Evolutionary conservation across 2,888 invertebrate genomes (phyloP).

Genomic region (Hemithea aestivaria): DNA sequence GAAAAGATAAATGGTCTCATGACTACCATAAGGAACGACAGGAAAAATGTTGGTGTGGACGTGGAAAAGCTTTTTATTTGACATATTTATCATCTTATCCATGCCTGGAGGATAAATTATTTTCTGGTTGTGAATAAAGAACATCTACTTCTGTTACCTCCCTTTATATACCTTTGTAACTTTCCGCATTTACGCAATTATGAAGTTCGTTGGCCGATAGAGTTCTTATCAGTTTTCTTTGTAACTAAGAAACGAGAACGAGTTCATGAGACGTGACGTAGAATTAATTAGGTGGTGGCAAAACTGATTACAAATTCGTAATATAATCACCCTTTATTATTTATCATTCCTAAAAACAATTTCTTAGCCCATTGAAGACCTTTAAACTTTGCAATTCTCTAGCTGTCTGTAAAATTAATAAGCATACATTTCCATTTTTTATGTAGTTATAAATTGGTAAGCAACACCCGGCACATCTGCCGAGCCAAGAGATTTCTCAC

Average conservation of each 20-base stretch:
- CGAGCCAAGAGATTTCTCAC: slow-evolving; percentile 41
- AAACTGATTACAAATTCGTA: slow-evolving; percentile 29
- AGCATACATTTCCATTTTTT: no score
- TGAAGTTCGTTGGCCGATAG: slow-evolving; percentile 67
- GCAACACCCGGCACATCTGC: slow-evolving; percentile 23
- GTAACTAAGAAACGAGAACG: slow-evolving; percentile 47
- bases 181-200: slow-evolving; percentile 45
- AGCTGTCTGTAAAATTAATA: no score
- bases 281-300: slow-evolving; percentile 52
- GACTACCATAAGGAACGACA: not conserved
- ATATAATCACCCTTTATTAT: no score
- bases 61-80: not conserved
- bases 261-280: slow-evolving; percentile 39
- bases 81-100: not conserved
- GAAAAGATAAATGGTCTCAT: not conserved
- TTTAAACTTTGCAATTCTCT: no score
- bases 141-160: slow-evolving; percentile 10
- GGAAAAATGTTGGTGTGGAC: no score
- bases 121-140: not conserved
- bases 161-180: slow-evolving; percentile 16
- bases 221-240: slow-evolving; percentile 66
- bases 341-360: no score
- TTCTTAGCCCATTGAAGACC: no score
- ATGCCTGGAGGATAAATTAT: not conserved
- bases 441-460: slow-evolving; percentile 13